A percentile compares a stretch with the other conserved stretches of the same genome.
Conservation (phyloP, 2,888 invertebrate species). For the Sinhomidia bicolor region DNA sequence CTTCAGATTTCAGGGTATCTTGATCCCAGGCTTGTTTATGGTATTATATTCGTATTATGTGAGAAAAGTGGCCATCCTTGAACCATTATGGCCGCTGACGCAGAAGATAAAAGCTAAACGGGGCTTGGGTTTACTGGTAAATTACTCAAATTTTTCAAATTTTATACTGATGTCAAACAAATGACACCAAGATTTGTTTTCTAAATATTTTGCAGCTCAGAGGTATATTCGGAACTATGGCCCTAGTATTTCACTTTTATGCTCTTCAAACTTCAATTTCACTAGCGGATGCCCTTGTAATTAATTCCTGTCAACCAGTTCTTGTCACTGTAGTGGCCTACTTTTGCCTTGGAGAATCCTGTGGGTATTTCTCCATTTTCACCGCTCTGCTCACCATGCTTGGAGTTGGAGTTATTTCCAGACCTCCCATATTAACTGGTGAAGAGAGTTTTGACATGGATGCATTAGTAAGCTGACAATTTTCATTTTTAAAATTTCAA, state of each 20-base stretch:
- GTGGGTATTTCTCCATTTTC: conserved; percentile 61
- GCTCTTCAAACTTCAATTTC: conserved; percentile 54
- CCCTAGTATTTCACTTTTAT: conserved; percentile 68
- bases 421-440: conserved; percentile 76
- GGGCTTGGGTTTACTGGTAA: conserved; percentile 71
- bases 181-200: neutral
- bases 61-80: conserved; percentile 59
- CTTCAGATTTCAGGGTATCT: conserved; percentile 78
- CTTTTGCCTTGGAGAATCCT: conserved; percentile 57
- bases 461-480: conserved; percentile 68
- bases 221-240: conserved; percentile 54
- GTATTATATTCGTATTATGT: conserved; percentile 51
- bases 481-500: neutral
- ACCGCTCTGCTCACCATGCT: conserved; percentile 58
- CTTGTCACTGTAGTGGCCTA: conserved; percentile 69
- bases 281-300: conserved; percentile 73
- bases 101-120: conserved; percentile 59
- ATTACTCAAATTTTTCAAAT: neutral
- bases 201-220: conserved; percentile 48
- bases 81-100: conserved; percentile 67
- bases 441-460: conserved; percentile 73
- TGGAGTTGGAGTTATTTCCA: conserved; percentile 57
- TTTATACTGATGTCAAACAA: too few relatives aligned
- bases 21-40: conserved; percentile 73
- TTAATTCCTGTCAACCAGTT: conserved; percentile 75